Conservation (phyloP, 1,140 invertebrate species). For the Pinna nobilis region DNA sequence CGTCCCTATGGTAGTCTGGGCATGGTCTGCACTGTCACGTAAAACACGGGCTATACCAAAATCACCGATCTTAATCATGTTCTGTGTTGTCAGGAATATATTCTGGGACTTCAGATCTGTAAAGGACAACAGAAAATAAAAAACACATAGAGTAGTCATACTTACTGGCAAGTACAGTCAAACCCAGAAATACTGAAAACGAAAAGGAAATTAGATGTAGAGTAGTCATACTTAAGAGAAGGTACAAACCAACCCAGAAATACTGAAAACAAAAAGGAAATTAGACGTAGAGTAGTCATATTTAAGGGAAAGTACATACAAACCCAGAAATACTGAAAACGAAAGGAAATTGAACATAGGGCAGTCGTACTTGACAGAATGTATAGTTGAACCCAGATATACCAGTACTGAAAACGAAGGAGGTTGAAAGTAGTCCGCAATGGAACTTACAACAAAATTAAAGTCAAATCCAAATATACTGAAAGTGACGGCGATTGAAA, state of each 20-base stretch:
- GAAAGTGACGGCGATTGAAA: too few relatives aligned
- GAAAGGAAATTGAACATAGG: background rate
- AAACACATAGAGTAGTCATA: background rate
- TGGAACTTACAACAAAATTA: too few relatives aligned
- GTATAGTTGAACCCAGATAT: slow-evolving; percentile 77
- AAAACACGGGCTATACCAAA: slow-evolving; percentile 78
- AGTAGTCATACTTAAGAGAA: background rate
- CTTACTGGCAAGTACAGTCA: background rate
- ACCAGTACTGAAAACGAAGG: too few relatives aligned
- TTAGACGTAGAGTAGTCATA: background rate
- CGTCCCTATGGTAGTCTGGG: slow-evolving; percentile 77
- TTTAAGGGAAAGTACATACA: slow-evolving; percentile 71
- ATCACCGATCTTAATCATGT: slow-evolving; percentile 78
- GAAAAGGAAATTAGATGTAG: background rate
- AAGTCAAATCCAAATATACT: too few relatives aligned
- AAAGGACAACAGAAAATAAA: background rate
- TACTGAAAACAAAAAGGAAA: slow-evolving; percentile 31
- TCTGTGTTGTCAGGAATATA: slow-evolving; percentile 76
- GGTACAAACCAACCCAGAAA: slow-evolving; percentile 77
- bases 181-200: background rate
- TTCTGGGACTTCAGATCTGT: slow-evolving; percentile 75
- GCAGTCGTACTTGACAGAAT: background rate
- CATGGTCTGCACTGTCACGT: slow-evolving; percentile 70
- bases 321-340: slow-evolving; percentile 71
- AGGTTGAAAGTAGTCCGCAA: too few relatives aligned